A percentile compares a stretch with the other conserved stretches of the same genome.
Conservation (phyloP, 2,797 vertebrate genomes). For the Anabas testudineus region DNA sequence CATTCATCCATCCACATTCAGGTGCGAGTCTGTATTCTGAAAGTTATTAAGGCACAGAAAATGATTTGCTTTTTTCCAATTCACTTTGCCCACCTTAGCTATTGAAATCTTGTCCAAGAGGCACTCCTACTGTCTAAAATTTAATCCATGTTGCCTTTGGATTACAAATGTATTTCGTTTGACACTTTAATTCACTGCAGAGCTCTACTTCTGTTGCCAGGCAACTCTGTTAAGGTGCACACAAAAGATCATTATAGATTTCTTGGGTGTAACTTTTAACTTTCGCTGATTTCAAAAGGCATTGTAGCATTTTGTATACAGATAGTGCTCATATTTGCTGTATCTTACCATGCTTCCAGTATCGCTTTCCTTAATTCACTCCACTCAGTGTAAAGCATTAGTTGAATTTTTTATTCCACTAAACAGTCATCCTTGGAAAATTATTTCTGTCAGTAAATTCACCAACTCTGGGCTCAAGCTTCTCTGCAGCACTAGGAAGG, state of each 20-base stretch:
- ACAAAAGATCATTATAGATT: slow-evolving; percentile 80
- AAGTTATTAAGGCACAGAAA: slow-evolving; percentile 56
- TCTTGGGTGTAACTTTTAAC: slow-evolving; percentile 72
- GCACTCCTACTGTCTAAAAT: slow-evolving; percentile 72
- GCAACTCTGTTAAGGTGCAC: slow-evolving; percentile 79
- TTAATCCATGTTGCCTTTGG: slow-evolving; percentile 75
- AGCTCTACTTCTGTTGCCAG: slow-evolving; percentile 75
- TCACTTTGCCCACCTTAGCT: slow-evolving; percentile 63
- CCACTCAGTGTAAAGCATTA: slow-evolving; percentile 48
- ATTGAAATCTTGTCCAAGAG: slow-evolving; percentile 72
- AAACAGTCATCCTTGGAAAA: slow-evolving; percentile 50
- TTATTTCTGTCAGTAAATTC: slow-evolving; percentile 42
- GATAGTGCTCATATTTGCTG: slow-evolving; percentile 58
- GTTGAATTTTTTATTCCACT: slow-evolving; percentile 37
- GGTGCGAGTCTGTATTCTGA: slow-evolving; percentile 17
- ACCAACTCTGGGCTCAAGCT: slow-evolving; percentile 32
- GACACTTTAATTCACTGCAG: slow-evolving; percentile 79
- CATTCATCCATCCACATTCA: slow-evolving; percentile 41
- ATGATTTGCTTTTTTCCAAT: slow-evolving; percentile 60
- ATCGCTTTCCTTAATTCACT: slow-evolving; percentile 29
- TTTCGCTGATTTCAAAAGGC: slow-evolving; percentile 63
- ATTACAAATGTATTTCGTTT: slow-evolving; percentile 80
- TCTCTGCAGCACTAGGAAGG: slow-evolving; percentile 51
- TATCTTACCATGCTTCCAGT: slow-evolving; percentile 33
- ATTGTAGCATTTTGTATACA: slow-evolving; percentile 47